Percentiles rank a stretch among this genome's conserved stretches.
Evolutionary conservation across 2,113 vertebrate species (phyloP).

Genomic region (Xiphophorus hellerii): DNA sequence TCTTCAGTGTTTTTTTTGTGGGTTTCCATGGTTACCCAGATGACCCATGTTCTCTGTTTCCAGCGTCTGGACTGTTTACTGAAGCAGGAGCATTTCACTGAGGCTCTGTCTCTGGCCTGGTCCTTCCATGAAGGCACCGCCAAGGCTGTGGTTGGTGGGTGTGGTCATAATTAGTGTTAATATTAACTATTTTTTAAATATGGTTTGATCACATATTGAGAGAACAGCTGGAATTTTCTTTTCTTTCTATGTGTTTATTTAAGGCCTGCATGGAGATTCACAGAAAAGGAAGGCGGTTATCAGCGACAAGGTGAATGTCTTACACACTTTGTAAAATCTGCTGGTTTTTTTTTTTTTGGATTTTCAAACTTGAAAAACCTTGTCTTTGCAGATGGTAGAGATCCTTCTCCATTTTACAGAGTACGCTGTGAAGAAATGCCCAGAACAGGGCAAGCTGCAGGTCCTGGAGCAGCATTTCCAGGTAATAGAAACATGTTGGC

Average conservation of each 20-base stretch:
- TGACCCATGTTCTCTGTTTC: neutral
- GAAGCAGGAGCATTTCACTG: constrained; percentile 91
- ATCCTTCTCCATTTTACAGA: constrained; percentile 92
- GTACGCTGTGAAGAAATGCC: constrained; percentile 90
- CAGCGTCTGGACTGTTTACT: constrained; percentile 93
- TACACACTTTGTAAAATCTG: neutral
- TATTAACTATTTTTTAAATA: no score
- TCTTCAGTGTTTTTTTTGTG: no score
- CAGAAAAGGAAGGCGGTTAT: constrained; percentile 88
- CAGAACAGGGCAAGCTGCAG: constrained; percentile 95
- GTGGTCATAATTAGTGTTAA: no score
- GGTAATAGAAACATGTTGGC: constrained; percentile 65
- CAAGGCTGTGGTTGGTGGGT: constrained; percentile 95
- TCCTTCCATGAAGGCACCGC: constrained; percentile 96
- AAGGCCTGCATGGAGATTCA: constrained; percentile 90
- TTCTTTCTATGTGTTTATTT: neutral
- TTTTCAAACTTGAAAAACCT: neutral
- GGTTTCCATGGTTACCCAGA: neutral
- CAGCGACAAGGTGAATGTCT: constrained; percentile 86
- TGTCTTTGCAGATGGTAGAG: constrained; percentile 88
- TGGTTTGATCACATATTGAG: neutral
- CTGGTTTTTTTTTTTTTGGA: rapidly evolving
- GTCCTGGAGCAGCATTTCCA: constrained; percentile 97
- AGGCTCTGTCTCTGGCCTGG: constrained; percentile 95
- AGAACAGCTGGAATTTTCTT: neutral